A percentile compares a stretch with the other conserved stretches of the same genome.
Conservation (phyloP, 2,113 vertebrate species). For the Ramphastos sulfuratus region DNA sequence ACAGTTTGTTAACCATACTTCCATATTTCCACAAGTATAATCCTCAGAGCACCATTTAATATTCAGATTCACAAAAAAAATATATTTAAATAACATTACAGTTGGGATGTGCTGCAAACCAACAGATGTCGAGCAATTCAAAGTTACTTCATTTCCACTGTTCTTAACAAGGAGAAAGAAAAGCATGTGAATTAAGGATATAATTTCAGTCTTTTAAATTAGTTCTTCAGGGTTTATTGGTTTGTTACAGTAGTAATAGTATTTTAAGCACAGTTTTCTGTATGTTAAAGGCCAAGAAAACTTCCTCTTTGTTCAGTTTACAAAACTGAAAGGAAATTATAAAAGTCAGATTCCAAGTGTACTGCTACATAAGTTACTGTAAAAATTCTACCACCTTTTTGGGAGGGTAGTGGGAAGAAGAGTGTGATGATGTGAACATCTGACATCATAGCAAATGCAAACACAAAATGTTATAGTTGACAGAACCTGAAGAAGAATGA, state of each 20-base stretch:
- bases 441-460: not conserved
- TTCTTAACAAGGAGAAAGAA: slow-evolving; percentile 12
- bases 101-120: not conserved
- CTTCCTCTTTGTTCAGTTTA: not conserved
- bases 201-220: not conserved
- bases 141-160: slow-evolving; percentile 3
- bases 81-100: not conserved
- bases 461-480: not conserved
- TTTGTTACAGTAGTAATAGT: not conserved
- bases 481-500: not conserved
- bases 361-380: slow-evolving; percentile 25
- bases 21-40: not conserved
- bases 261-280: slow-evolving; percentile 37
- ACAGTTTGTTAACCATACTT: not conserved
- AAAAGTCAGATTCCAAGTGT: not conserved
- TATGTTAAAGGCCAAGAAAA: not conserved
- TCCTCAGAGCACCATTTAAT: not conserved
- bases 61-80: not conserved
- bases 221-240: slow-evolving; percentile 11
- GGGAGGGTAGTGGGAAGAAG: not conserved
- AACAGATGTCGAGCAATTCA: slow-evolving; percentile 27
- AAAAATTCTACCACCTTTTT: not conserved
- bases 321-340: slow-evolving; percentile 9
- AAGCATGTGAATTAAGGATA: slow-evolving; percentile 4
- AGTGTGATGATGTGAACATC: not conserved